phyloP scores from a whole-genome alignment of 2,113 vertebrate species.

The Glareola pratincola region DNA sequence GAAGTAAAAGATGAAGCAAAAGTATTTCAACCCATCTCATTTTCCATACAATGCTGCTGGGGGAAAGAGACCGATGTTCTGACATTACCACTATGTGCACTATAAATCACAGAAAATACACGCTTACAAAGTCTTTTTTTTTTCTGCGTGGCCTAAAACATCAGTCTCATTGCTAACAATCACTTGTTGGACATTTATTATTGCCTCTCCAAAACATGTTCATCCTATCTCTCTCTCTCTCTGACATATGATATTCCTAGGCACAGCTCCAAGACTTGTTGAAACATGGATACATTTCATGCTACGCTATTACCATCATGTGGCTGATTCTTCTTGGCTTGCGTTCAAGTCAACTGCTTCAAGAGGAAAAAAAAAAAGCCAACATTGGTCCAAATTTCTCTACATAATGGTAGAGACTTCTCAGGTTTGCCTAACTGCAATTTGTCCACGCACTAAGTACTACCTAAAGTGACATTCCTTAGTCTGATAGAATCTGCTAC shows the following conservation, averaged over 20 bases:
- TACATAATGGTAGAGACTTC: neutral
- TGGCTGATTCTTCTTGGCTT: conserved; percentile 12
- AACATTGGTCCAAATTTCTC: neutral
- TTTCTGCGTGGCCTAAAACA: neutral
- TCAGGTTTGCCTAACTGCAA: neutral
- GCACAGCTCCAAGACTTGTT: conserved; percentile 27
- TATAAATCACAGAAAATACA: neutral
- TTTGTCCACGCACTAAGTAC: neutral
- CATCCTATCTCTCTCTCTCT: neutral
- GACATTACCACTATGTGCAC: neutral
- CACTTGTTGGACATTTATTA: neutral
- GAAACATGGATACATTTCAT: conserved; percentile 28
- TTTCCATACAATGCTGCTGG: neutral
- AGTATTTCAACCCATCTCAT: neutral
- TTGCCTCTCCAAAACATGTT: neutral
- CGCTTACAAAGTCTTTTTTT: neutral
- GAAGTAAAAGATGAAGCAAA: neutral
- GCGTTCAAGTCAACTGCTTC: neutral
- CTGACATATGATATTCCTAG: neutral
- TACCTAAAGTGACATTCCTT: neutral
- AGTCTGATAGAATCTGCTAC: neutral
- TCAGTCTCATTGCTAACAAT: neutral
- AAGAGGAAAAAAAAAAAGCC: neutral
- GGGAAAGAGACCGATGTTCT: neutral
- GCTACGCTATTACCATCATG: neutral